Base-by-base conservation (phyloP, 2,797 vertebrate genomes). In the Zalophus californianus region DNA sequence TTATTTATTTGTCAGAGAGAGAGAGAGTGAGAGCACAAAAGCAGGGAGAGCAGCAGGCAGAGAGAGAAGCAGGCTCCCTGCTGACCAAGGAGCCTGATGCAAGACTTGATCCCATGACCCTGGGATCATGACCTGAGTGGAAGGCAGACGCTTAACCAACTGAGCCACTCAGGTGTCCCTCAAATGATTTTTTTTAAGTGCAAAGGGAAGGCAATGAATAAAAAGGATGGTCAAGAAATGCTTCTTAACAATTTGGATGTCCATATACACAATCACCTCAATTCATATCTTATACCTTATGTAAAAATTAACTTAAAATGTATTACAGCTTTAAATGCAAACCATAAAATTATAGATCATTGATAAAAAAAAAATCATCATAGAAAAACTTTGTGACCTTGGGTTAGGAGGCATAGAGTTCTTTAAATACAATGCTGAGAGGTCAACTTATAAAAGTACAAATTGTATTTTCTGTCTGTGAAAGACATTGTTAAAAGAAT, bases 291-390 rank as follows among this genome's bases (percentile, higher is more conserved):
- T 66, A 44, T 9, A n/a, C 20, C 27, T 79, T 56, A 72, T 6
- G 10, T 27, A 90, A 90, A 90, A 54, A 73, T 66, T 56, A 73
- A 85, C n/a, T 80, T 86, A 79, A 73, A 80, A 64, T 62, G 38
- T 66, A 8, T 41, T 56, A 4, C 7, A 23, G 20, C 32, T 16
- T 86, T 93, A 96, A 80, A 96, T n/a, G 7, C 50, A 90, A 58
- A 86, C 8, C 56, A 73, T n/a, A 62, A 52, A 70, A 85, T 78
- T 72, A 62, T n/a, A 52, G 56, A 60, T 8, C 2, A 52, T 41
- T 2, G 27, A 92, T 50, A 75, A 86, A 85, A 94, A 68, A 68
- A 68, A 96, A 48, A 75, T 58, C 44, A 86, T 52, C 86, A 82
- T 25, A 66, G n/a, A 73, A 93, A 94, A 90, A 18, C 21, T 66